A percentile compares a stretch with the other conserved stretches of the same genome.
These are phyloP conservation scores for Mormyrops attenuatus DNA, from an alignment of 2,797 vertebrate species.

Conservation along the genomic window DNA sequence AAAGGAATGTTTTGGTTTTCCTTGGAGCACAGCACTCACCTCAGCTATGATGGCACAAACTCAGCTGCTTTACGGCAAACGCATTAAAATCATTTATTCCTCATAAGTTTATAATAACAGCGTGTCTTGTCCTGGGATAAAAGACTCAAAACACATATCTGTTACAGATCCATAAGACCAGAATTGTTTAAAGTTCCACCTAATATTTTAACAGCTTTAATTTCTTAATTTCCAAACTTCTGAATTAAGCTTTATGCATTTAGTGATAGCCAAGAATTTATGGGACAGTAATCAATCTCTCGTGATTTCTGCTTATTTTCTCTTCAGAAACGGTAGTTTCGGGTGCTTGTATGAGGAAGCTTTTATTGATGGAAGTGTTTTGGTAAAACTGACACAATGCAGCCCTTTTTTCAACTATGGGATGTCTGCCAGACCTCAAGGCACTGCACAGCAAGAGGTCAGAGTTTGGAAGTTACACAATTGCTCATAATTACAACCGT, in stretches of 20 bases:
- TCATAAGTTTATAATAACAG: slow-evolving; percentile 1
- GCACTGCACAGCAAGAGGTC: background rate
- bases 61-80: slow-evolving; percentile 10
- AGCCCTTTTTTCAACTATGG: background rate
- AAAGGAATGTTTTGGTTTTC: slow-evolving; percentile 40
- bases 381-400: background rate
- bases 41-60: slow-evolving; percentile 29
- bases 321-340: slow-evolving; percentile 21
- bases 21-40: slow-evolving; percentile 26
- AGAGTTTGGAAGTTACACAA: background rate
- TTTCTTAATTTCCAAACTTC: background rate
- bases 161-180: background rate
- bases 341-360: slow-evolving; percentile 43
- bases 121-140: background rate
- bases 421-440: background rate
- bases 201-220: background rate
- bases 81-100: slow-evolving; percentile 15
- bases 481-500: slow-evolving; percentile 6
- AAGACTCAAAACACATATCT: background rate
- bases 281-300: background rate
- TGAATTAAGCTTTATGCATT: background rate
- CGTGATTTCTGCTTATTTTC: background rate
- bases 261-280: background rate
- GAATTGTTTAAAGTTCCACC: background rate
- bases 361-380: slow-evolving; percentile 36